Conservation (phyloP, 2,797 vertebrate genomes). For the Eulemur albifrons region DNA sequence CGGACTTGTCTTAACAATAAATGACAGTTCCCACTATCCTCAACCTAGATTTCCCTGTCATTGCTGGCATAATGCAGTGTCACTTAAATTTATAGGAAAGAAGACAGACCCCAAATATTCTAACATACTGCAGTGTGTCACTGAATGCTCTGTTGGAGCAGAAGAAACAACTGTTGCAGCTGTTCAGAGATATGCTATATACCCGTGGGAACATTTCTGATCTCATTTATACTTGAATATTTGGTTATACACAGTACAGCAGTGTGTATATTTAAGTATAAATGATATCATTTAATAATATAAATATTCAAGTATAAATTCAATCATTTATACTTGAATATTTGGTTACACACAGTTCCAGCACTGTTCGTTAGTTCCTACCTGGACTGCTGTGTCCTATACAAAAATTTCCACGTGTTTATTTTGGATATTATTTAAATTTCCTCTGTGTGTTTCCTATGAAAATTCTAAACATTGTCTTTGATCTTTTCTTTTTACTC, state of each 20-base stretch:
- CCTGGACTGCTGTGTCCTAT: not conserved
- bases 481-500: constrained; percentile 69
- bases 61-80: not conserved
- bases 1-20: not conserved
- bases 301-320: not conserved
- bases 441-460: constrained; percentile 55
- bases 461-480: constrained; percentile 53
- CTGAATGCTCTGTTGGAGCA: not conserved
- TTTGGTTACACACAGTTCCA: not conserved
- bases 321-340: not conserved
- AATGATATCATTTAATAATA: not conserved
- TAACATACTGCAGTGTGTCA: not conserved
- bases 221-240: not conserved
- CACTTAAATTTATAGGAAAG: not conserved
- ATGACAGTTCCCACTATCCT: not conserved
- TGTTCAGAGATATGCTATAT: not conserved
- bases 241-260: not conserved
- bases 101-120: not conserved
- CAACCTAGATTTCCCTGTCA: not conserved
- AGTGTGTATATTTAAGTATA: not conserved
- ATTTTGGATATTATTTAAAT: constrained; percentile 54
- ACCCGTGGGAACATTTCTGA: not conserved
- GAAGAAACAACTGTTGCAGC: not conserved
- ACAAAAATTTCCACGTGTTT: constrained; percentile 30
- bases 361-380: not conserved